A percentile compares a stretch with the other conserved stretches of the same genome.
These are phyloP conservation scores for Drosophila subquinaria DNA, from an alignment of 2,888 invertebrate genomes.

Conservation along the genomic window DNA sequence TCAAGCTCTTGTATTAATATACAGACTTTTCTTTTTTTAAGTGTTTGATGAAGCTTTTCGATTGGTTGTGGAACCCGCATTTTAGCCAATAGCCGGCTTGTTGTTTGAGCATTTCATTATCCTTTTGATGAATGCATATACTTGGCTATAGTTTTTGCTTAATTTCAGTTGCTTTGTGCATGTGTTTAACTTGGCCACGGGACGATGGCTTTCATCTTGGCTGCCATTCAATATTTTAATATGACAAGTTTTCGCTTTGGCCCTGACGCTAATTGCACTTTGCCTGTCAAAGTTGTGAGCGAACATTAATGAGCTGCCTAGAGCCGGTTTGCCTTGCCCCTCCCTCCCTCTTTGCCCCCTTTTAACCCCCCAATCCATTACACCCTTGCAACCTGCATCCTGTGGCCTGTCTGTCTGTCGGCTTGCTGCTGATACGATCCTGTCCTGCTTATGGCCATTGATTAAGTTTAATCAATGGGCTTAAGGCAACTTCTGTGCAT, in stretches of 20 bases:
- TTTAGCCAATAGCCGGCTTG: background rate
- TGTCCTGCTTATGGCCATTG: conserved; percentile 74
- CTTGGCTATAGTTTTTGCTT: conserved; percentile 10
- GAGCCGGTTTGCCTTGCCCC: background rate
- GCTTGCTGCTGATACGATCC: conserved; percentile 42
- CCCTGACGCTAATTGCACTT: conserved; percentile 75
- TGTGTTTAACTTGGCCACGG: conserved; percentile 12
- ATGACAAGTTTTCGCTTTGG: conserved; percentile 71
- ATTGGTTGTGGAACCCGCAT: background rate
- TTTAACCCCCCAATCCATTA: background rate
- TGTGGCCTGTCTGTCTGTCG: conserved; percentile 2
- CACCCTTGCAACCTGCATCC: background rate
- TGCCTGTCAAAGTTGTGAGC: conserved; percentile 70
- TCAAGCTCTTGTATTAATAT: conserved; percentile 1
- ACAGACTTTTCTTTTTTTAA: too few species aligned
- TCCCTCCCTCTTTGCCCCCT: background rate
- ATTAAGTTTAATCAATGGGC: conserved; percentile 80
- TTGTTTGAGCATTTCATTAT: conserved; percentile 13
- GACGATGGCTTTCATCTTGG: conserved; percentile 29
- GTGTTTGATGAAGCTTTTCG: too few species aligned
- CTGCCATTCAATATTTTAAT: conserved; percentile 80
- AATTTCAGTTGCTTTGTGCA: conserved; percentile 18
- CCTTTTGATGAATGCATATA: conserved; percentile 5
- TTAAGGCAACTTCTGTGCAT: conserved; percentile 79
- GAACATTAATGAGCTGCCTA: conserved; percentile 72